These are phyloP conservation scores for Lingula anatina DNA, from an alignment of 2,888 invertebrate genomes.

Conservation along the genomic window DNA sequence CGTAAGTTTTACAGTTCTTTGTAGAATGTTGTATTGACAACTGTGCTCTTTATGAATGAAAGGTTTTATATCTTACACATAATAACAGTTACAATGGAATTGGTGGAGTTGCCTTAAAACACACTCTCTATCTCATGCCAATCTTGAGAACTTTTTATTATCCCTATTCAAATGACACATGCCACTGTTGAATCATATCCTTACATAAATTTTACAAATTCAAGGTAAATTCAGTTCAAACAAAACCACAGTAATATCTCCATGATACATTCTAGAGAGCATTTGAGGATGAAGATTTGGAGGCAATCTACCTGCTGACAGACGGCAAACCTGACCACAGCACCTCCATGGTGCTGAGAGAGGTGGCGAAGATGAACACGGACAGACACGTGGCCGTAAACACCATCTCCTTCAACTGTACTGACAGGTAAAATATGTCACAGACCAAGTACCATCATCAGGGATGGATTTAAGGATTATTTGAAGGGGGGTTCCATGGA, in stretches of 20 bases:
- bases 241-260: no score
- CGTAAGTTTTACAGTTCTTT: slow-evolving; percentile 19
- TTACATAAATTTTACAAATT: no score
- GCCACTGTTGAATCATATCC: no score
- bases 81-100: no score
- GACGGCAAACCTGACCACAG: slow-evolving; percentile 54
- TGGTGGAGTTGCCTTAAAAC: no score
- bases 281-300: slow-evolving; percentile 43
- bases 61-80: background rate
- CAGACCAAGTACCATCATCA: no score
- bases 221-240: no score
- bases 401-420: slow-evolving; percentile 52
- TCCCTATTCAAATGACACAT: no score
- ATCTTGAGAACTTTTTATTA: no score
- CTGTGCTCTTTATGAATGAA: background rate
- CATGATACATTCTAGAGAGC: slow-evolving; percentile 34
- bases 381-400: slow-evolving; percentile 41
- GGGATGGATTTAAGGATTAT: no score
- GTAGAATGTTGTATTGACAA: background rate
- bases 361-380: slow-evolving; percentile 41
- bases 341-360: slow-evolving; percentile 44
- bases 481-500: no score
- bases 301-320: slow-evolving; percentile 50
- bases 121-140: no score
- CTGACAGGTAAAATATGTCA: slow-evolving; percentile 38